Evolutionary conservation across 1,140 invertebrate species (phyloP), one percentile per base, ranked within the genome.

Genomic region (Drosophila santomea): DNA sequence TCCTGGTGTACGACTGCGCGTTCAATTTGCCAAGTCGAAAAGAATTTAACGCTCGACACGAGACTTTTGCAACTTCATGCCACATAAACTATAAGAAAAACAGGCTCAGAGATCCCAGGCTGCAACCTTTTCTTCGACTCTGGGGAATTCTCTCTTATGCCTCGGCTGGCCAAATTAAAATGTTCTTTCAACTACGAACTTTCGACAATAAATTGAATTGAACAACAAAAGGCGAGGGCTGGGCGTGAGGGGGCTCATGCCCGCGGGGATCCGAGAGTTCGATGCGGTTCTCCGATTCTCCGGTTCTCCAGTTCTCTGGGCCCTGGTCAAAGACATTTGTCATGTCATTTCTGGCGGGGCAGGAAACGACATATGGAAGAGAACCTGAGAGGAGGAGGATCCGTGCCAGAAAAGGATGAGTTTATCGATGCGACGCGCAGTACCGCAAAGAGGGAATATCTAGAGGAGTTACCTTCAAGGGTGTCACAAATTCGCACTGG

Each of bases 151-250:
- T 20, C 39, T 36, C 58, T 45, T 15, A 15, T 35, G 32, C 63
- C 62, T 32, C 44, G 43, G 43, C 62, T 72, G 73, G 69, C 89
- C 84, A 91, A 91, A 91, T 91, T 91, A 91, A 91, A 91, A 91
- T 91, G 89, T 91, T 91, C 89, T 89, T 91, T 91, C 89, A 91
- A 91, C 89, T 91, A 91, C 89, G 89, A 91, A 91, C 89, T 91
- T 91, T 91, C 84, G 84, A 81, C 75, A 77, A 91, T 91, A 91
- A 91, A 91, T 91, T 91, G 82, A 91, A 78, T 88, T 88, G 83
- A 89, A 84, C 88, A 91, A 91, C 88, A 91, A 91, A 83, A 78
- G 77, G 60, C 75, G 58, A 39, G 54, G 36, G 67, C 55, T 50
- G 38, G 57, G 35, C 20, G 25, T 11, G 62, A 57, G 35, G 43